phyloP scores from a whole-genome alignment of 1,140 invertebrate species.

The Lucilia sericata region DNA sequence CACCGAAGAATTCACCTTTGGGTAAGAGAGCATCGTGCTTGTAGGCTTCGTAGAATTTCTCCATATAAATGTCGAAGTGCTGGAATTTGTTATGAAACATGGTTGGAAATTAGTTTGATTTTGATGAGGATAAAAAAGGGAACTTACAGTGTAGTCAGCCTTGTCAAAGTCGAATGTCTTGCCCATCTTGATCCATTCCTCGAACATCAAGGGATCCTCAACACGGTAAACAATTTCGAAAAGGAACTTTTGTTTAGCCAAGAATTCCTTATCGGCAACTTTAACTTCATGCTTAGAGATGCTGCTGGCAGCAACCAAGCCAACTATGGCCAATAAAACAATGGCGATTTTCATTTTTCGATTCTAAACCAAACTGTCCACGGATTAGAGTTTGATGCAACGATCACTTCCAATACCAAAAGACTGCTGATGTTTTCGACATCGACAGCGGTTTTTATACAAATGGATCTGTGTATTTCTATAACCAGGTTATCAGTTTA shows the following conservation, averaged over 20 bases:
- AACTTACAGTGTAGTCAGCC: constrained; percentile 58
- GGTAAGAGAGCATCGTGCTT: constrained; percentile 72
- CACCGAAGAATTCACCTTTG: constrained; percentile 71
- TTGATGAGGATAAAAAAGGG: background rate
- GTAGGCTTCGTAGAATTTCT: constrained; percentile 72
- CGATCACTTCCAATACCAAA: constrained; percentile 59
- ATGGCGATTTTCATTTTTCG: constrained; percentile 58
- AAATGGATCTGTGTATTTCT: too few species aligned
- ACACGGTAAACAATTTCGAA: constrained; percentile 75
- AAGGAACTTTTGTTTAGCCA: constrained; percentile 73
- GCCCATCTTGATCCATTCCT: constrained; percentile 59
- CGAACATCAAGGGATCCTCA: constrained; percentile 63
- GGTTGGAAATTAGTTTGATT: background rate
- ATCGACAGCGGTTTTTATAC: constrained; percentile 38
- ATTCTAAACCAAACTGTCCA: constrained; percentile 54
- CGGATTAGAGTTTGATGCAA: constrained; percentile 50
- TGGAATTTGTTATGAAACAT: constrained; percentile 59
- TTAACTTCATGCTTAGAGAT: constrained; percentile 53
- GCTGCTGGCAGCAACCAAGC: constrained; percentile 56
- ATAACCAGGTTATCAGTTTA: too few species aligned
- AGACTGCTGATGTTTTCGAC: constrained; percentile 54
- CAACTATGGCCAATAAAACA: constrained; percentile 58
- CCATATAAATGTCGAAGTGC: constrained; percentile 71
- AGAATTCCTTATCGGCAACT: constrained; percentile 55
- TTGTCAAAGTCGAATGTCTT: constrained; percentile 53